Evolutionary conservation across 2,888 invertebrate genomes (phyloP).

Genomic region (Acleris literana): DNA sequence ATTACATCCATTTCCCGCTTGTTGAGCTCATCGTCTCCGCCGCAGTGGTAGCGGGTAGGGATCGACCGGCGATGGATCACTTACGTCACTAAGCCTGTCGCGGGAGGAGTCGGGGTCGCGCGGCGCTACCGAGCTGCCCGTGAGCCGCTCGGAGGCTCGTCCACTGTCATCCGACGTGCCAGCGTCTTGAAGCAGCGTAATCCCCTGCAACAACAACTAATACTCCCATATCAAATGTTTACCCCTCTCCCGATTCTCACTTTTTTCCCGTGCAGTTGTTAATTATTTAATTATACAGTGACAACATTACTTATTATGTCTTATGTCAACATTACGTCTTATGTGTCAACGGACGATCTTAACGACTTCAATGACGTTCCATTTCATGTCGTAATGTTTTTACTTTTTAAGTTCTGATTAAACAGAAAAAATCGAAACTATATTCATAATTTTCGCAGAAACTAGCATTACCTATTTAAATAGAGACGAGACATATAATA

Average conservation of each 20-base stretch:
- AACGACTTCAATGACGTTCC: no score
- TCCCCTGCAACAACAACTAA: slow-evolving; percentile 83
- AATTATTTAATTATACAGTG: neutral
- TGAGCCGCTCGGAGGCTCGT: slow-evolving; percentile 91
- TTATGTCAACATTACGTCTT: no score
- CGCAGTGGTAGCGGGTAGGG: slow-evolving; percentile 34
- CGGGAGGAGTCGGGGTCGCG: slow-evolving; percentile 92
- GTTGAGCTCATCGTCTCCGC: slow-evolving; percentile 35
- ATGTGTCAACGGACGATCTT: no score
- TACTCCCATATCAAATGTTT: neutral
- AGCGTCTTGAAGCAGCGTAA: slow-evolving; percentile 89
- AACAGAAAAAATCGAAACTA: no score
- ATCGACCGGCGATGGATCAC: slow-evolving; percentile 61
- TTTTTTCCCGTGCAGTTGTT: neutral
- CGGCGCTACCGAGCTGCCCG: slow-evolving; percentile 89
- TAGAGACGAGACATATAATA: slow-evolving; percentile 19
- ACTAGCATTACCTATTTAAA: slow-evolving; percentile 13
- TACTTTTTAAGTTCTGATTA: no score
- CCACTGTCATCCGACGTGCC: slow-evolving; percentile 94
- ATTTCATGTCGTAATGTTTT: no score
- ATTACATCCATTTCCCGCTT: slow-evolving; percentile 18
- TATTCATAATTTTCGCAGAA: neutral
- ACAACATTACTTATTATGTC: no score
- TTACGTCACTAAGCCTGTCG: slow-evolving; percentile 94
- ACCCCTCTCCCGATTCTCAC: neutral